These are phyloP conservation scores for Escarpia spicata DNA, from an alignment of 2,888 invertebrate species.

Conservation along the genomic window DNA sequence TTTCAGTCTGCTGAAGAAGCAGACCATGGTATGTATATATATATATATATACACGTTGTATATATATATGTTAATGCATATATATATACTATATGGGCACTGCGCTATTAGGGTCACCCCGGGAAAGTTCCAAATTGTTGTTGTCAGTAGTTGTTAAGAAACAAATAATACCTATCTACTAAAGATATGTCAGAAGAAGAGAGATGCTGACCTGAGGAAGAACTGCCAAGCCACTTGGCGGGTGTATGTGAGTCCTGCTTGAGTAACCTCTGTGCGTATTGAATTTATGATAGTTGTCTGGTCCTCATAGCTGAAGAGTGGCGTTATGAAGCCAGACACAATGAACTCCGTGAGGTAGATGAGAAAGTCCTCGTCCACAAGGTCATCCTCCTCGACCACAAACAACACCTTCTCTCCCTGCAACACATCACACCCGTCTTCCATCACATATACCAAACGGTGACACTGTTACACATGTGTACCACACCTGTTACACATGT, in stretches of 20 bases:
- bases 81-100: no score
- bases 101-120: no score
- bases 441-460: not conserved
- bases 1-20: no score
- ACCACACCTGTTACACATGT: not conserved
- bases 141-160: no score
- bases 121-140: no score
- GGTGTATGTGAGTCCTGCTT: slow-evolving; percentile 64
- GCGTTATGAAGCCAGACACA: slow-evolving; percentile 58
- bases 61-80: no score
- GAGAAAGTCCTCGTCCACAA: slow-evolving; percentile 60
- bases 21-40: no score
- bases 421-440: not conserved
- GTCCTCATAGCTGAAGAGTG: slow-evolving; percentile 63
- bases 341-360: slow-evolving; percentile 64
- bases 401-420: slow-evolving; percentile 63
- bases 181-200: not conserved
- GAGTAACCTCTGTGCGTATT: slow-evolving; percentile 64
- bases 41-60: no score
- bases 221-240: slow-evolving; percentile 65
- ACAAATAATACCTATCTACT: not conserved
- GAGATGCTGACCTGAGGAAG: slow-evolving; percentile 52
- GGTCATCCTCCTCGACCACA: slow-evolving; percentile 61
- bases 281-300: slow-evolving; percentile 65
- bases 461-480: no score